Base-by-base conservation (phyloP, 1,140 invertebrate species). In the Atopsyche davidsoni region DNA sequence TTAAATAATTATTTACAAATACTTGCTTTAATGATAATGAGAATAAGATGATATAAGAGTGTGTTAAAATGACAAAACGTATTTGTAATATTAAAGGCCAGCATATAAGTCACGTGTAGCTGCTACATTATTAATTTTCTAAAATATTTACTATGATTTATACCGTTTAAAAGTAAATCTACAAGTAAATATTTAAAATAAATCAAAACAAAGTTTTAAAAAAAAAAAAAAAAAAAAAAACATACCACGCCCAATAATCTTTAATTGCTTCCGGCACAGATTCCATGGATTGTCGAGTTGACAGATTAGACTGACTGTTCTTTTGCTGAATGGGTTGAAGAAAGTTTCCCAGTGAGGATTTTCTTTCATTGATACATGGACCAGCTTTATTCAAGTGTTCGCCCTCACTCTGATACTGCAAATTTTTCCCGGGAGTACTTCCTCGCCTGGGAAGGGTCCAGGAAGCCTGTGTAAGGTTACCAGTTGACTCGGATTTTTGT, bases 241-340 rank as follows among this genome's bases (percentile, higher is more conserved):
- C 67, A 68, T 60, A 73, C 71, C 65, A 61, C 6, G 67, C 60
- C 71, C 71, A 73, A 57, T 73, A 73, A 9, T 70, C 67, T 41
- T 73, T 68, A 70, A 70, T 72, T 42, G 65, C 10, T 43, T 53
- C 45, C 3, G 51, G 43, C 4, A 47, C 21, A 6, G 43, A 23
- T n/a, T 53, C 44, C 22, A 41, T 23, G 1, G 51, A 46, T 4
- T 23, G 40, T 19, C 39, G 14, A 28, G 25, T 13, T 28, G 25
- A 28, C 7, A 28, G 25, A 28, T 7, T 28, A 7, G 25, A n/a
- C 25, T 28, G 25, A 9, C 13, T 28, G 25, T 13, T n/a, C n/a
- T n/a, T n/a, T n/a, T n/a, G n/a, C n/a, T n/a, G n/a, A n/a, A n/a
- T n/a, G n/a, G 25, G 17, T 13, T 13, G 46, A 24, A 23, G 25